Evolutionary conservation across 2,888 invertebrate genomes (phyloP), one percentile per base, ranked within the genome.

Genomic region (Allophyes oxyacanthae): DNA sequence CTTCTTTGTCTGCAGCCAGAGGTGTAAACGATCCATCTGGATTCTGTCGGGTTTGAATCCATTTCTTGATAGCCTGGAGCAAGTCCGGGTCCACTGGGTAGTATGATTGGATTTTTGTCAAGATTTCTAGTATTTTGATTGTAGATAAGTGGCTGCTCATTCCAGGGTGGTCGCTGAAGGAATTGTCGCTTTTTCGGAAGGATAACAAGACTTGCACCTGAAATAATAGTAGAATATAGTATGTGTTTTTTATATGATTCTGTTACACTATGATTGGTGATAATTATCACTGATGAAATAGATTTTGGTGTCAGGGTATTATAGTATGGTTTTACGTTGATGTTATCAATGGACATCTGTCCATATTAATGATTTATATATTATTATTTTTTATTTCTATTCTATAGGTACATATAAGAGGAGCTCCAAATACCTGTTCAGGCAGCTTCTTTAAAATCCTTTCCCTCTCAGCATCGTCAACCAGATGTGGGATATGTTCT

Each of bases 121-220:
- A 84, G 3, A 95, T 95, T 78, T 95, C 95, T 6, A 96, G 80
- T 11, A 95, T 95, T 71, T 94, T 92, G 2, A 96, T 94, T 0
- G 96, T 96, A 0, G 94, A 94, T 58, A 94, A 84, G 66, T 95
- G 95, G 68, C 95, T 96, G 55, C 95, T 95, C 78, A 95, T 91
- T 72, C 95, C 94, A 61, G 95, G 95, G 62, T 96, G 96, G 55
- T 96, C 96, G 54, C 96, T 96, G 81, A 96, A 96, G 0, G 96
- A 96, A 69, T 95, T 95, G 80, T 96, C 96, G n/a, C 86, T 92
- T 80, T 95, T 95, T 7, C 95, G 92, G 84, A 95, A 96, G 0
- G 95, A 94, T 0, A 96, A 84, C 6, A 96, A 90, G 0, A 95
- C 90, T 89, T 96, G 95, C 1, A 95, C 95, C 95, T 95, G 87